Percentiles rank a stretch among this genome's conserved stretches.
These are phyloP conservation scores for Oostethus manadensis DNA, from an alignment of 2,113 vertebrate species.

Conservation along the genomic window DNA sequence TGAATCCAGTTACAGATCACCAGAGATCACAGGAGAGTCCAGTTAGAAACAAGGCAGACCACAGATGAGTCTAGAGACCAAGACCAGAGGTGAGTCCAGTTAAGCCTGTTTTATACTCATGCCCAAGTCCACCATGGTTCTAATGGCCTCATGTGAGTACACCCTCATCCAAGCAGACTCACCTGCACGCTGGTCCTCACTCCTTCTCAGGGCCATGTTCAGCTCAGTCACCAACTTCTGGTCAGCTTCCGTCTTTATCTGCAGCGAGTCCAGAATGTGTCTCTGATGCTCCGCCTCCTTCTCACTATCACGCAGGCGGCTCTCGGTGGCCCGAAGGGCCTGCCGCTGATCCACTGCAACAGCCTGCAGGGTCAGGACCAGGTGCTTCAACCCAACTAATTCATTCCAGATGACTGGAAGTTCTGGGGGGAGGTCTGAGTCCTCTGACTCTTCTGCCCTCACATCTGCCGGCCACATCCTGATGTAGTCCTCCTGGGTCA, in stretches of 20 bases:
- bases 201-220: constrained; percentile 19
- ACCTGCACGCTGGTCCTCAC: constrained; percentile 37
- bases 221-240: constrained; percentile 14
- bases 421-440: not conserved
- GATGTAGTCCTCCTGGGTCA: not conserved
- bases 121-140: no score
- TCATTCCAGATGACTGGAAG: constrained; percentile 42
- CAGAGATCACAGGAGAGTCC: no score
- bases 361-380: constrained; percentile 45
- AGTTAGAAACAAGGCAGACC: no score
- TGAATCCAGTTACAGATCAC: no score
- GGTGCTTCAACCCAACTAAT: constrained; percentile 44
- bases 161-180: not conserved
- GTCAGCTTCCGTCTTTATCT: constrained; percentile 11
- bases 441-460: not conserved
- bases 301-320: constrained; percentile 43
- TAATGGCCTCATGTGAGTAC: not conserved
- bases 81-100: no score
- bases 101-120: no score
- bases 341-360: constrained; percentile 38
- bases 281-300: constrained; percentile 19
- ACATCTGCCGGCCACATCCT: not conserved
- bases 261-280: constrained; percentile 8
- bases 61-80: no score
- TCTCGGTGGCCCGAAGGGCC: constrained; percentile 42